phyloP scores from a whole-genome alignment of 1,140 invertebrate genomes.

The Nymphalis io region DNA sequence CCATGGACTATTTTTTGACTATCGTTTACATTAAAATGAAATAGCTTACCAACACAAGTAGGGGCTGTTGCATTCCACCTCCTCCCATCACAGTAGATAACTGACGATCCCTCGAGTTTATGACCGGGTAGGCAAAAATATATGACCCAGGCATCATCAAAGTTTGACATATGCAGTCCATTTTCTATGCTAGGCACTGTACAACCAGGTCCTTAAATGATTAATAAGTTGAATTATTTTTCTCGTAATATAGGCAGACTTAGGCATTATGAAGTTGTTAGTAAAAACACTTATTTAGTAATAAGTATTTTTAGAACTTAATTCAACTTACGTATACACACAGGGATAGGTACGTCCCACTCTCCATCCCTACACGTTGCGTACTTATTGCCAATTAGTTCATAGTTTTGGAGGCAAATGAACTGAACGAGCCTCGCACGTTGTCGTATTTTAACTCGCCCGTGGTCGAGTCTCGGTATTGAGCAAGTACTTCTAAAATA shows the following conservation, averaged over 20 bases:
- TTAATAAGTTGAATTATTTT: too few species aligned
- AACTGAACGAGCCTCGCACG: constrained; percentile 80
- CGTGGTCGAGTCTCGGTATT: constrained; percentile 54
- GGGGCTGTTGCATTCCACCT: constrained; percentile 84
- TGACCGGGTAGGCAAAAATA: constrained; percentile 85
- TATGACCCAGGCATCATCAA: constrained; percentile 81
- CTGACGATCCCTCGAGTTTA: constrained; percentile 78
- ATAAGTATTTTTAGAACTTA: too few species aligned
- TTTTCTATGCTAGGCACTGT: constrained; percentile 67
- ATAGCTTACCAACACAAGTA: constrained; percentile 82
- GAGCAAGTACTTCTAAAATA: constrained; percentile 31
- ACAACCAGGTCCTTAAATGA: constrained; percentile 60
- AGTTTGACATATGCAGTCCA: constrained; percentile 75
- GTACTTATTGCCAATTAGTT: constrained; percentile 83
- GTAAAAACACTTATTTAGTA: too few species aligned
- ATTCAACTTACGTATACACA: constrained; percentile 86
- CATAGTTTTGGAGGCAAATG: constrained; percentile 80
- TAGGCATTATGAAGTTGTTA: too few species aligned
- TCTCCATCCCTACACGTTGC: constrained; percentile 81
- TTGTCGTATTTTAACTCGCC: constrained; percentile 61
- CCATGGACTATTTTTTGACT: too few species aligned
- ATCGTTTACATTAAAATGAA: too few species aligned
- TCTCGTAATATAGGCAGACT: too few species aligned
- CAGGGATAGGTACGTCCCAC: constrained; percentile 83
- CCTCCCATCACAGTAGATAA: constrained; percentile 84